Evolutionary conservation across 2,888 invertebrate genomes (phyloP), one percentile per base, ranked within the genome.

Genomic region (Caenorhabditis sp.): DNA sequence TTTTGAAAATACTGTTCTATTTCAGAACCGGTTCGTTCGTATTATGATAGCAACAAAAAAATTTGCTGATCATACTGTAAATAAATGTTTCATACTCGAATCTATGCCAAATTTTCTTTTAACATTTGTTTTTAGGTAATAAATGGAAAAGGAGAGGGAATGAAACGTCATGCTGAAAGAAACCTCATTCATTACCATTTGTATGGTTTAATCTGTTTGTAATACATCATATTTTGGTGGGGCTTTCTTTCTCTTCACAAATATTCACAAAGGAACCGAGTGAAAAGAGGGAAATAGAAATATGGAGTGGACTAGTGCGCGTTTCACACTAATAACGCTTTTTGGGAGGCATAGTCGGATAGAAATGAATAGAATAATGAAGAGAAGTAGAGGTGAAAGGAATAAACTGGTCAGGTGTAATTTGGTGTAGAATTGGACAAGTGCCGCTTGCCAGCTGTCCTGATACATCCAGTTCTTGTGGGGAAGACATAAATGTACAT

Each of bases 341-440:
- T n/a, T 51, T 50, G 35, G 18, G 60, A 32, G 50, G 22, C 24
- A 18, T 18, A 47, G 15, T 24, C 32, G 35, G 28, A 20, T 6
- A 20, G 50, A 6, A n/a, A 51, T 40, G 26, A 44, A 61, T 18
- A 15, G 35, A 37, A 35, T n/a, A 26, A 44, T 5, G 32, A 20
- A 22, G 35, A 55, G 55, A 40, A 35, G 56, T 35, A 35, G 72
- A 58, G 56, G 26, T 15, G 56, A 24, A 56, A 37, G 28, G 51
- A 35, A 64, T 24, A 78, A 78, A 78, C 78, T 78, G 78, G 78
- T 78, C 78, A 78, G 78, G 78, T 78, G 78, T 68, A 78, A 78
- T 70, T 70, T 70, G 74, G 65, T 35, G 24, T 50, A 35, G 53
- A 53, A 71, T 50, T 68, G 67, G 58, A 60, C 67, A 9, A 6